Evolutionary conservation across 1,140 invertebrate species (phyloP), one percentile per base, ranked within the genome.

Genomic region (Drosophila leontia): DNA sequence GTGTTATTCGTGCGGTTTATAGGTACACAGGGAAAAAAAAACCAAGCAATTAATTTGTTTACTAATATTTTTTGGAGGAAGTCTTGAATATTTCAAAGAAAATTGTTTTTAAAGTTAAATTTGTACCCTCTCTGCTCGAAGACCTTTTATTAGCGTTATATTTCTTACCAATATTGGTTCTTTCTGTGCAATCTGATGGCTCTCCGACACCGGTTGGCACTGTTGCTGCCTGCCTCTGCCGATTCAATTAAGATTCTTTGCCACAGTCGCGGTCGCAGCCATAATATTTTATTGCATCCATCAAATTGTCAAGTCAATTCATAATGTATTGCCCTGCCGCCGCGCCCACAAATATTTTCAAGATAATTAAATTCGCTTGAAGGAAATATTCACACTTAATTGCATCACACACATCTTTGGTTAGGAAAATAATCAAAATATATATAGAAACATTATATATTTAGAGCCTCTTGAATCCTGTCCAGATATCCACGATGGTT

Each of bases 181-280:
- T 32, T 13, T 34, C n/a, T 19, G 65, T 69, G 61, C 32, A 67
- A 1, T 29, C 17, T 26, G 19, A 11, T 67, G 45, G 35, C 19
- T 37, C 47, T 58, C 55, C 41, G 47, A 55, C 67, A 77, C 64
- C 50, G 72, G 55, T 62, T 76, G 83, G 83, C 82, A 56, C 26
- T 50, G 48, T 51, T 75, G 58, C 50, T 69, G 59, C 57, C 57
- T 55, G 19, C 35, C 35, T 23, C 53, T 55, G 51, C 53, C 53
- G 53, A 75, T 80, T 80, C 76, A 87, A 88, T 87, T 88, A 83
- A 87, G 57, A 78, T 78, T 86, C 76, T 74, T 68, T 68, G 41
- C 45, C 60, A 51, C 56, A 64, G 45, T 61, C 53, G 64, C 60
- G 47, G 41, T 41, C 58, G 69, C 56, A 26, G 64, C 57, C 51